Base-by-base conservation (phyloP, 2,113 vertebrate species). In the Cynocephalus volans region DNA sequence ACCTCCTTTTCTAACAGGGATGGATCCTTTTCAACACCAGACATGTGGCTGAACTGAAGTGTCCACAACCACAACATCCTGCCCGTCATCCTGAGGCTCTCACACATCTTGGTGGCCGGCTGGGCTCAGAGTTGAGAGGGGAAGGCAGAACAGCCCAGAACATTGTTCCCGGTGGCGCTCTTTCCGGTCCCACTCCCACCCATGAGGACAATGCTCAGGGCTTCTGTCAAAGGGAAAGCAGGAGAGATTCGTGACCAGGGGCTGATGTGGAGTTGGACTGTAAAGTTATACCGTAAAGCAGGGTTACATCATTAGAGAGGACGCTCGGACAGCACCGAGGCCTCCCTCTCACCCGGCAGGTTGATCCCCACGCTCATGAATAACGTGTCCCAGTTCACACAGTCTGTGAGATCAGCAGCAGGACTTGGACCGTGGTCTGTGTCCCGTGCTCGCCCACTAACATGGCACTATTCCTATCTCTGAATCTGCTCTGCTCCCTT, bases 41-140 rank as follows among this genome's bases (percentile, higher is more conserved):
- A 4, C 18, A 0, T 13, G 72, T 21, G 82, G 73, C 0, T 6
- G 76, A 94, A 50, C 0, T 31, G 97, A 85, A 2, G 95, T 97
- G 65, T 97, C 97, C 45, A 97, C 73, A 24, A 97, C 97, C 41
- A 94, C 83, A 1, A 97, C 3, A 0, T 41, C 45, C 60, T 48
- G 31, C 33, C n/a, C 6, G 0, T 90, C 10, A 3, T 65, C 1
- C 6, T 15, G 48, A 8, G 21, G 0, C 2, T n/a, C 67, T 95
- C 64, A 65, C 48, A 93, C 0, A 0, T 50, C 28, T 0, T 8
- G 36, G 97, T 97, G 41, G 95, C 54, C 0, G 41, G 28, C 58
- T 87, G 90, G 1, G n/a, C 31, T 4, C 1, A 8, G 1, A 96
- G 75, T 33, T 2, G 45, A 28, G 97, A 93, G 6, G 0, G 0